Base-by-base conservation (phyloP, 2,888 invertebrate species). In the Dorcus parallelipipedus region DNA sequence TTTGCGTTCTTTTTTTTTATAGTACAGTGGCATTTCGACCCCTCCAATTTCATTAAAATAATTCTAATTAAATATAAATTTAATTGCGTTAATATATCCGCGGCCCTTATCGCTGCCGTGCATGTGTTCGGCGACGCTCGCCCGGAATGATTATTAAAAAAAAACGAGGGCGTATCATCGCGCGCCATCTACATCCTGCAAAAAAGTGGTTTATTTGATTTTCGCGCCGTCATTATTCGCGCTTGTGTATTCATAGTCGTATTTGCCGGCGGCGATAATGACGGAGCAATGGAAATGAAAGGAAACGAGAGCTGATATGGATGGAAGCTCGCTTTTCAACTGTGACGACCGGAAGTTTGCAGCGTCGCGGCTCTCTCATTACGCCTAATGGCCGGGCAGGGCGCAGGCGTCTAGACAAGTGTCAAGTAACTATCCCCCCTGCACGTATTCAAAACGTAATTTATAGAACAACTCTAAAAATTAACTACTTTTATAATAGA, bases 271-370 rank as follows among this genome's bases (percentile, higher is more conserved):
- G 62, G 43, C 52, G 54, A 61, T 62, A 65, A 65, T 67, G 68
- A 69, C 67, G 67, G 68, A 60, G 64, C 64, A 65, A 67, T 68
- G 63, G 67, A 67, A 69, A 69, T 67, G 66, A 69, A 69, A 67
- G 68, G 67, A 68, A 69, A 67, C 64, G 54, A 62, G 64, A 59
- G 66, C 62, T 67, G 68, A 69, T 69, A 66, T 67, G 69, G 68
- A 71, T 70, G 70, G 66, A 70, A 67, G 69, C 64, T 63, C 66
- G 68, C 71, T 69, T 71, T 71, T 71, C 71, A 70, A 63, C 68
- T 69, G 69, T 67, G 70, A 69, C 71, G 67, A 67, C 67, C 69
- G 71, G 70, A 71, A 70, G 68, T 67, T 69, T 63, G 66, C 52
- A 68, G 68, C 68, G 67, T 64, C 67, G 68, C 64, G 67, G 62